Conservation (phyloP, 2,888 invertebrate genomes). For the Pristionchus maxplancki region DNA sequence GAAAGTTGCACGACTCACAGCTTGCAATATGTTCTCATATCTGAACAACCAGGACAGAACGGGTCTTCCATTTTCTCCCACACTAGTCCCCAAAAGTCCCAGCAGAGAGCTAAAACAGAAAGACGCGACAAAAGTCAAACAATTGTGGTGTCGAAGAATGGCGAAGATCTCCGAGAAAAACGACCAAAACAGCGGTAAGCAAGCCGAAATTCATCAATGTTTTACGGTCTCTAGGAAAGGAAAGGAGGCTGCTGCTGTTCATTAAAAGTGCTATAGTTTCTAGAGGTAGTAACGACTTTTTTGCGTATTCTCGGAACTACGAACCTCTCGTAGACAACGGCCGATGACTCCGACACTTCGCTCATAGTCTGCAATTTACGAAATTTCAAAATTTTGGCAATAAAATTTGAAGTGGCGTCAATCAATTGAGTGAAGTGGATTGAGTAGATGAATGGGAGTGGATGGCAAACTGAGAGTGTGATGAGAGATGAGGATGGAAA, state of each 20-base stretch:
- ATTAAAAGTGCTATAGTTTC: background rate
- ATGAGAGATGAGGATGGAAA: background rate
- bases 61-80: background rate
- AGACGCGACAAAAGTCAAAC: background rate
- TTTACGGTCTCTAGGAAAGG: background rate
- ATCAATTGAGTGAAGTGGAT: background rate
- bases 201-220: conserved; percentile 7
- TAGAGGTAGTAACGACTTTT: background rate
- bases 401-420: background rate
- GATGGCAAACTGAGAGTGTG: background rate
- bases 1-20: too few relatives aligned
- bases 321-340: background rate
- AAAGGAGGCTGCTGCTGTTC: background rate
- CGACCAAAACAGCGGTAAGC: background rate
- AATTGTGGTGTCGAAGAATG: background rate
- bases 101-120: background rate
- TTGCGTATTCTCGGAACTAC: too few relatives aligned
- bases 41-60: too few relatives aligned
- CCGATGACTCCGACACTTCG: background rate
- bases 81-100: background rate
- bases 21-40: too few relatives aligned
- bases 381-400: background rate
- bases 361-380: conserved; percentile 7
- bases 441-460: background rate
- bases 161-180: background rate